phyloP scores from a whole-genome alignment of 1,140 invertebrate species.

The Drosophila asahinai region DNA sequence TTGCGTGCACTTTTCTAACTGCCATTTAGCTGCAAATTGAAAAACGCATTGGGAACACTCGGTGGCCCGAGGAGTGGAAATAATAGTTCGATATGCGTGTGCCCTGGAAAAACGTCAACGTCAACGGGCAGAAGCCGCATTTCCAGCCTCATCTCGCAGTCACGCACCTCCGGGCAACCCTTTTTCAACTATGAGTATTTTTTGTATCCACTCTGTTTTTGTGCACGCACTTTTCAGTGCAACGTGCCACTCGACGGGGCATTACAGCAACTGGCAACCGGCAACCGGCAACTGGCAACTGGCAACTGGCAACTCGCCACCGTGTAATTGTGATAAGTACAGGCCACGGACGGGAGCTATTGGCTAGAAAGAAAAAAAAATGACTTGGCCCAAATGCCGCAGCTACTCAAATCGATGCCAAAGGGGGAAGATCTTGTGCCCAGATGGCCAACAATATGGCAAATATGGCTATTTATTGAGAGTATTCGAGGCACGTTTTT shows the following conservation, averaged over 20 bases:
- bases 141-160: slow-evolving; percentile 34
- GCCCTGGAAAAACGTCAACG: slow-evolving; percentile 32
- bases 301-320: slow-evolving; percentile 40
- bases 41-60: slow-evolving; percentile 32
- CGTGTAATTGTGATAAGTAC: slow-evolving; percentile 51
- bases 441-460: slow-evolving; percentile 20
- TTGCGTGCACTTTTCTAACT: slow-evolving; percentile 62
- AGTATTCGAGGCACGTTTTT: slow-evolving; percentile 16
- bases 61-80: not conserved
- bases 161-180: slow-evolving; percentile 44
- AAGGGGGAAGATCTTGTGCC: not conserved
- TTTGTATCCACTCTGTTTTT: slow-evolving; percentile 12
- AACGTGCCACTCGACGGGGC: slow-evolving; percentile 28
- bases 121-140: slow-evolving; percentile 27
- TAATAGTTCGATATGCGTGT: slow-evolving; percentile 24
- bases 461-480: slow-evolving; percentile 1
- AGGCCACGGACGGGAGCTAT: slow-evolving; percentile 31
- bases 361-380: slow-evolving; percentile 20
- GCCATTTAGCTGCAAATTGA: slow-evolving; percentile 70
- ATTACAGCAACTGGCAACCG: slow-evolving; percentile 19
- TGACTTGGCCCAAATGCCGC: slow-evolving; percentile 37
- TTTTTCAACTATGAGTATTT: slow-evolving; percentile 3
- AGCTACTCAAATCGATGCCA: slow-evolving; percentile 18
- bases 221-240: slow-evolving; percentile 47
- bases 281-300: slow-evolving; percentile 20